A percentile compares a stretch with the other conserved stretches of the same genome.
Evolutionary conservation across 2,113 vertebrate genomes (phyloP).

Genomic region (Pangasianodon hypophthalmus): DNA sequence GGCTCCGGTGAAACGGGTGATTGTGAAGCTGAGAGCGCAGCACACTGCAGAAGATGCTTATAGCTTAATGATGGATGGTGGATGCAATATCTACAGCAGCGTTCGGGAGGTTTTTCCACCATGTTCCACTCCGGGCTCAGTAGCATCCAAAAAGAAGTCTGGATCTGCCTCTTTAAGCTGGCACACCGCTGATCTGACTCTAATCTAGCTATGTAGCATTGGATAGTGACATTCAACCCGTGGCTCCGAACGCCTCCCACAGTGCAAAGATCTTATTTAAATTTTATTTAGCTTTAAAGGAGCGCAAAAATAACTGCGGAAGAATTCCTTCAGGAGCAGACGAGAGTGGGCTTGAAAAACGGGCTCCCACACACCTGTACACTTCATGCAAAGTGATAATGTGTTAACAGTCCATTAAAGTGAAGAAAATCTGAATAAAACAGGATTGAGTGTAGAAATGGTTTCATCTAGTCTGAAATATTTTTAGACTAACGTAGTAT

Average conservation of each 20-base stretch:
- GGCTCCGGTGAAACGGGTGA: not conserved
- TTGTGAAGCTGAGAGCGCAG: not conserved
- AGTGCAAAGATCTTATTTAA: not conserved
- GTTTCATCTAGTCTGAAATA: not conserved
- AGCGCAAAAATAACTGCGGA: not conserved
- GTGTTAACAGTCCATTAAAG: not conserved
- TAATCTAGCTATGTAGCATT: not conserved
- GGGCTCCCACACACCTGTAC: not conserved
- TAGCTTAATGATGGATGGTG: not conserved
- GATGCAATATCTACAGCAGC: not conserved
- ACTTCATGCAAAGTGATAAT: not conserved
- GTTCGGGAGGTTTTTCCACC: not conserved
- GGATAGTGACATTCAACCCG: not conserved
- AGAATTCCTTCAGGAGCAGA: not conserved
- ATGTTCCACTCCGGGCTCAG: not conserved
- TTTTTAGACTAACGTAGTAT: not conserved
- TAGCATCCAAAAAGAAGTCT: not conserved
- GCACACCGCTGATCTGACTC: not conserved
- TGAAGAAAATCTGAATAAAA: not conserved
- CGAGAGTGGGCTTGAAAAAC: not conserved
- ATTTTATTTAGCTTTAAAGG: not conserved
- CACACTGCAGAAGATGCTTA: not conserved
- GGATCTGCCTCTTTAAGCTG: not conserved
- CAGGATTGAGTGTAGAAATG: not conserved
- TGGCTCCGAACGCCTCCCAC: not conserved